Conservation (phyloP, 2,888 invertebrate genomes). For the Latrodectus elegans region DNA sequence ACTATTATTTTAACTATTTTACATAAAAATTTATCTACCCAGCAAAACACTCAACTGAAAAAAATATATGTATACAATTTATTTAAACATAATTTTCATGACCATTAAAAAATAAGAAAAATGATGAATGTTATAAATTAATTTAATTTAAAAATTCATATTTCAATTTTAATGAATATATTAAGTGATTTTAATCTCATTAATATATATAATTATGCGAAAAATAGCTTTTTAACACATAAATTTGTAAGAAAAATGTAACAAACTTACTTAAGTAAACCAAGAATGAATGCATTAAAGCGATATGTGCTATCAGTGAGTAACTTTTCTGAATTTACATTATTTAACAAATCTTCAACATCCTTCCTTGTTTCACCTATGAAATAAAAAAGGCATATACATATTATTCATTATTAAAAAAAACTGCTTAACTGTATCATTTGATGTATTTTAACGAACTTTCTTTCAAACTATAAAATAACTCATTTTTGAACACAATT, state of each 20-base stretch:
- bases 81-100: no score
- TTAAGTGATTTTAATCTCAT: neutral
- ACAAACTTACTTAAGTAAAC: constrained; percentile 82
- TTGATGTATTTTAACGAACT: no score
- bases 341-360: constrained; percentile 64
- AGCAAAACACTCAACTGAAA: no score
- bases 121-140: neutral
- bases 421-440: no score
- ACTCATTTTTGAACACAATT: no score
- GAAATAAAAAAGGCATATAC: neutral
- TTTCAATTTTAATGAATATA: neutral
- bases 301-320: constrained; percentile 62
- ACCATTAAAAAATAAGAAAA: no score
- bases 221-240: neutral
- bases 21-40: no score
- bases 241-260: neutral
- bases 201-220: neutral
- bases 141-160: neutral
- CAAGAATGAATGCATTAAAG: constrained; percentile 91
- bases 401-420: no score
- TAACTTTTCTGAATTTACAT: constrained; percentile 61
- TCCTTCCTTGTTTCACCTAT: constrained; percentile 61
- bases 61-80: no score
- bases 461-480: no score
- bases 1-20: no score